phyloP scores from a whole-genome alignment of 2,113 vertebrate genomes.

The Ovis aries region ARS-UI_Ramb_v3.0 NC_056058.1:85282501-85283000 shows the following conservation, averaged over 20 bases:
- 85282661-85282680: no score
- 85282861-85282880: not conserved
- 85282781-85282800: not conserved
- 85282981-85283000: constrained; percentile 38
- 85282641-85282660: no score
- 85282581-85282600: no score
- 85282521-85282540: no score
- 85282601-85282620: no score
- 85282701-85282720: no score
- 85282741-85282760: constrained; percentile 12
- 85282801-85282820: constrained; percentile 38
- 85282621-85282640: no score
- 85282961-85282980: not conserved
- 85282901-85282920: constrained; percentile 17
- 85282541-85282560: no score
- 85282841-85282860: constrained; percentile 5
- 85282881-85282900: constrained; percentile 22
- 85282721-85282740: not conserved
- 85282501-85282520: no score
- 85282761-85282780: not conserved
- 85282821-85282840: constrained; percentile 22
- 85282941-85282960: not conserved
- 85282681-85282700: no score
- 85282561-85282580: no score
- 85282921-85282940: constrained; percentile 25